Evolutionary conservation across 1,140 invertebrate genomes (phyloP), one percentile per base, ranked within the genome.

Genomic region (Phortica variegata): DNA sequence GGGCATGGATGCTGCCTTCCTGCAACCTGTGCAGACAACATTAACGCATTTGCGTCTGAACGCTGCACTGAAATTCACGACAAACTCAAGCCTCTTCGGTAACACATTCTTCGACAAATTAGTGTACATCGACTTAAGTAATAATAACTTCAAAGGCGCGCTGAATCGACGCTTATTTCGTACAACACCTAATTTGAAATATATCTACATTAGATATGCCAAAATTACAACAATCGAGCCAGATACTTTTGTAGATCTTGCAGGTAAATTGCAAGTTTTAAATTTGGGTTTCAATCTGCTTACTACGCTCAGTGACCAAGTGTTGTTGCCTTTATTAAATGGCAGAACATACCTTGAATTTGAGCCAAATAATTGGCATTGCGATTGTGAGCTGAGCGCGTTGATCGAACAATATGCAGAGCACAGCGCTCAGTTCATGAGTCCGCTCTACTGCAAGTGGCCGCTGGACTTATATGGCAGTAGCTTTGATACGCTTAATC

Each of bases 11-110:
- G 19, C 56, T 9, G 34, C 44, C 12, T 58, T 68, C 13, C 38
- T 68, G 21, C 65, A 68, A 15, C 61, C 65, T 0, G 57, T 68
- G 2, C 65, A 62, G 26, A 17, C 43, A 1, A 68, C 59, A 0
- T 34, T 68, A 1, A 51, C 39, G 5, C 42, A 62, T 10, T 40
- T 68, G 13, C 39, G 38, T 9, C 20, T 68, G 2, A 65, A 68
- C 52, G 47, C 49, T 3, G 42, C 39, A 10, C 39, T 68, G 5
- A 9, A 9, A 4, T 52, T 68, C 6, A 7, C 42, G 2, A 46
- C 49, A 3, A 34, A 43, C 6, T 38, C 39, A 0, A 52, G 33
- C 18, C 38, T 58, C 5, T 68, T 68, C 17, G 52, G 49, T 16
- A 52, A 56, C 8, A 54, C 61, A 2, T 45, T 41, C 29, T 26